These are phyloP conservation scores for Percopsis omiscomaycus DNA, from an alignment of 2,797 vertebrate genomes.

Conservation along the genomic window DNA sequence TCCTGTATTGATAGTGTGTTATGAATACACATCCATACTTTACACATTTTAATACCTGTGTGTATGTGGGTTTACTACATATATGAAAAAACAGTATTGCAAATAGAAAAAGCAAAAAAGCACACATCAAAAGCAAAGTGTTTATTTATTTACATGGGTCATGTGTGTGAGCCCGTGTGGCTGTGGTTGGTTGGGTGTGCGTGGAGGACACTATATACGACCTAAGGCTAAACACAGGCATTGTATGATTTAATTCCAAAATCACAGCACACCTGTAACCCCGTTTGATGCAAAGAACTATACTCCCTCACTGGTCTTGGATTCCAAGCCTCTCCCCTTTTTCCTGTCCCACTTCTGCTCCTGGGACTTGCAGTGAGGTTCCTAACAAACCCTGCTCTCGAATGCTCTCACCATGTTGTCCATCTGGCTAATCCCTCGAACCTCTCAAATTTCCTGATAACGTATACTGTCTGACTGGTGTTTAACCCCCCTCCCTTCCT, in stretches of 20 bases:
- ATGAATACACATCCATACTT: no score
- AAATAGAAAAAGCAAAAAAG: no score
- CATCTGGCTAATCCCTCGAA: slow-evolving; percentile 31
- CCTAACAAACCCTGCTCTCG: slow-evolving; percentile 26
- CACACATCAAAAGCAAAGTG: no score
- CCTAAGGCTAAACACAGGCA: not conserved
- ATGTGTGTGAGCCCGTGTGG: no score
- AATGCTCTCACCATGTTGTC: slow-evolving; percentile 34
- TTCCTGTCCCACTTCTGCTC: not conserved
- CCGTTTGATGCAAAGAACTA: slow-evolving; percentile 59
- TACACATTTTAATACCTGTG: no score
- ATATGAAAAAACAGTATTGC: no score
- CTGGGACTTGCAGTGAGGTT: not conserved
- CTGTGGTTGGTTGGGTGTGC: not conserved
- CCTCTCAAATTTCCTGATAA: slow-evolving; percentile 32
- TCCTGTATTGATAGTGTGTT: no score
- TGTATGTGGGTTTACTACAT: no score
- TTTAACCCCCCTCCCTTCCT: slow-evolving; percentile 37
- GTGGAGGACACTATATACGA: no score
- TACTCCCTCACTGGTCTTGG: slow-evolving; percentile 49
- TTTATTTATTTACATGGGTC: no score
- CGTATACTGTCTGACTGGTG: slow-evolving; percentile 29
- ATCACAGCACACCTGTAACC: slow-evolving; percentile 15
- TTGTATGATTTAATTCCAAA: not conserved
- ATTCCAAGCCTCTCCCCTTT: slow-evolving; percentile 29